A percentile compares a stretch with the other conserved stretches of the same genome.
Evolutionary conservation across 2,797 vertebrate species (phyloP).

Genomic region (Hybognathus amarus): DNA sequence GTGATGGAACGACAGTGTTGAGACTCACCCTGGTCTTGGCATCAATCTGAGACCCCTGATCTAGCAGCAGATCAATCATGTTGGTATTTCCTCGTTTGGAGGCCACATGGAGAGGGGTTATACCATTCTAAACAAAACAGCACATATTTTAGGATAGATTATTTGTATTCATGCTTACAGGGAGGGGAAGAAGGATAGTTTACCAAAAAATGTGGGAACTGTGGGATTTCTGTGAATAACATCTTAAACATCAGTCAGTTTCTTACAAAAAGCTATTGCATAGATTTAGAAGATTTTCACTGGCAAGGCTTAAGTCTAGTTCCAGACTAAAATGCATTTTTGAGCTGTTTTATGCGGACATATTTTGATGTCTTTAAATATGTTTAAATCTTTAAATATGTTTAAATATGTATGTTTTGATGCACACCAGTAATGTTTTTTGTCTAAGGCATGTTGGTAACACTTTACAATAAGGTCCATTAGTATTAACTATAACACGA

Average conservation of each 20-base stretch:
- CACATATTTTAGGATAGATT: slow-evolving; percentile 11
- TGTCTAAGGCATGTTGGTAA: too few species aligned
- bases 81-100: slow-evolving; percentile 98
- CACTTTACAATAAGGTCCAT: too few species aligned
- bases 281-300: background rate
- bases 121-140: slow-evolving; percentile 85
- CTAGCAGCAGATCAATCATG: slow-evolving; percentile 95
- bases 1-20: background rate
- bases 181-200: background rate
- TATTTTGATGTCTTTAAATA: too few species aligned
- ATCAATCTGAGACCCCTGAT: slow-evolving; percentile 92
- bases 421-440: too few species aligned
- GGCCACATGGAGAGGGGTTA: slow-evolving; percentile 95
- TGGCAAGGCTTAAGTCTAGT: too few species aligned
- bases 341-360: too few species aligned
- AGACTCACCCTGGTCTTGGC: slow-evolving; percentile 94
- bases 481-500: too few species aligned
- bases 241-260: background rate
- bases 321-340: too few species aligned
- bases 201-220: background rate
- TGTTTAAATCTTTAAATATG: too few species aligned
- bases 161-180: background rate
- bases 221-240: background rate
- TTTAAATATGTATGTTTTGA: too few species aligned
- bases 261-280: background rate